Evolutionary conservation across 2,888 invertebrate species (phyloP).

Genomic region (Apocheima hispidaria): DNA sequence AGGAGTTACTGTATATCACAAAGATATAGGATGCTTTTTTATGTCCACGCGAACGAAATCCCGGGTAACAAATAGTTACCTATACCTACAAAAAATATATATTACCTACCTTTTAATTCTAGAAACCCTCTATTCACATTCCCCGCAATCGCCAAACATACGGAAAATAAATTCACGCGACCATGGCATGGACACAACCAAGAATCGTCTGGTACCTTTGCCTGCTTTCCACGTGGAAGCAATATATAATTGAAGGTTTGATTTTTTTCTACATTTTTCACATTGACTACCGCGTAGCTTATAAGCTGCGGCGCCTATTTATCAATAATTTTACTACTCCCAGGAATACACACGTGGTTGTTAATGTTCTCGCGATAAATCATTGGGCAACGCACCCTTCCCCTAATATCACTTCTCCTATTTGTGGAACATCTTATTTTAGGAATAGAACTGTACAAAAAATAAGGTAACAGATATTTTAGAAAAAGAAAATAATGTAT

Average conservation of each 20-base stretch:
- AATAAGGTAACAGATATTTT: conserved; percentile 23
- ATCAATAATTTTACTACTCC: conserved; percentile 3
- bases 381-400: conserved; percentile 24
- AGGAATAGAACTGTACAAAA: conserved; percentile 19
- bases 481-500: conserved; percentile 17
- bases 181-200: too few species aligned
- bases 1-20: too few species aligned
- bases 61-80: too few species aligned
- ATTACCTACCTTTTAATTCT: too few species aligned
- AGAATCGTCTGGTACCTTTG: too few species aligned
- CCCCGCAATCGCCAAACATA: too few species aligned
- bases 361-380: conserved; percentile 29
- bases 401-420: conserved; percentile 26
- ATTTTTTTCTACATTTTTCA: conserved; percentile 18
- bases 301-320: conserved; percentile 1
- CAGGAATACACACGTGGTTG: conserved; percentile 27
- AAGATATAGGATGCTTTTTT: too few species aligned
- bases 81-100: too few species aligned
- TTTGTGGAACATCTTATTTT: conserved; percentile 31
- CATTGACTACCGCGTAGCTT: conserved; percentile 29
- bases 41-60: too few species aligned
- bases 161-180: too few species aligned
- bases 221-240: background rate
- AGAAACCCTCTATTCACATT: too few species aligned
- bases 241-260: conserved; percentile 38